Evolutionary conservation across 2,113 vertebrate genomes (phyloP), one percentile per base, ranked within the genome.

Genomic region (Egretta garzetta): DNA sequence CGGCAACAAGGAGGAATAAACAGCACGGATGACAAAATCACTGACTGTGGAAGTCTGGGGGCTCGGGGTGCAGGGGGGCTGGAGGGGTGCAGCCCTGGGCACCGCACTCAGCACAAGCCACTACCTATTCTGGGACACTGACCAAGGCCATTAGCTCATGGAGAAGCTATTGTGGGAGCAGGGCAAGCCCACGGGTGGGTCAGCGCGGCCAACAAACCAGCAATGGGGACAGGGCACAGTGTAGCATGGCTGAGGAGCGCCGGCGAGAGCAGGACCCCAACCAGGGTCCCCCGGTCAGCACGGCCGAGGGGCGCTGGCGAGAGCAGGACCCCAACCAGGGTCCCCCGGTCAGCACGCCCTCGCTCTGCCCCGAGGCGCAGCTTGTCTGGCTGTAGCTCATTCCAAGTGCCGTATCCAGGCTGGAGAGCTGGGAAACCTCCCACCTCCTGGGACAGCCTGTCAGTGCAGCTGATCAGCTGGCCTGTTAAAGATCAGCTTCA

Each of bases 321-420:
- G 39, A 30, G 56, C 41, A 3, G 12, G 23, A 13, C 39, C 45
- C 47, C 4, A 6, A 2, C 2, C 14, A 5, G 67, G n/a, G 18
- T 13, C 4, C 7, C 67, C 30, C 3, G 7, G 10, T 12, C 15
- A 0, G 0, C 2, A 0, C 0, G 0, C 1, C 10, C n/a, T 35
- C 15, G 0, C 56, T 55, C 35, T n/a, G 74, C 35, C 45, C 32
- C 0, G 4, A 32, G 23, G 0, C 0, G 52, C 55, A n/a, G 76
- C 67, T 30, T 9, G 9, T 14, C 59, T 3, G 26, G 20, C 19
- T 21, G 37, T 1, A 37, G 58, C 82, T 58, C 62, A 33, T 79
- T 23, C 52, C 45, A 30, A 53, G 79, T 0, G 0, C 60, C 5
- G 8, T 11, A 17, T 6, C 41, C 52, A 35, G 52, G 73, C 21